Evolutionary conservation across 1,140 invertebrate species (phyloP), one percentile per base, ranked within the genome.

Genomic region (Polypedilum vanderplanki): DNA sequence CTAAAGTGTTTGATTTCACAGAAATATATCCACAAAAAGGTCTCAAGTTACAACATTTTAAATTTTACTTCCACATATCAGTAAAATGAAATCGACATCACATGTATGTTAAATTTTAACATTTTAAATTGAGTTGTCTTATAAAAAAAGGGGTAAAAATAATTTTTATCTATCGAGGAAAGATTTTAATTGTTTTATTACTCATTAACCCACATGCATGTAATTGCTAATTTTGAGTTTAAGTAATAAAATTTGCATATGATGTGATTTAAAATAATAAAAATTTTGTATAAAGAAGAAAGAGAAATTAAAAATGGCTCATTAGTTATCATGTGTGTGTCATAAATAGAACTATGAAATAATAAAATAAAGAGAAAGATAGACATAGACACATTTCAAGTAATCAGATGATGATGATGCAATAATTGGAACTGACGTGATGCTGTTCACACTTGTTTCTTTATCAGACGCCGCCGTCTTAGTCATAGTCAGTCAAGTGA

Each of bases 371-470:
- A n/a, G n/a, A n/a, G n/a, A 12, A 1, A 12, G 12, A 15, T 12
- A 57, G 10, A 15, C 4, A 57, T 15, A 57, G 46, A 4, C 12
- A 57, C 46, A 57, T 57, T 57, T 12, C 9, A 46, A 46, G 15
- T 46, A 15, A 46, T 46, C 24, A 33, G 41, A 57, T 57, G n/a
- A 57, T 57, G 46, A 57, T 57, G 46, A 22, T 70, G 65, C 65
- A 70, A 70, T 70, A 70, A 70, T 70, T 22, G 20, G 7, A 20
- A 70, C 20, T 70, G 65, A 70, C 65, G 65, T 70, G 65, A 70
- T 70, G 65, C 65, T 17, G n/a, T 8, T 46, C 15, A 15, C 41
- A 1, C 9, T 46, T 12, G 9, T n/a, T n/a, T 57, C 10, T 10
- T 70, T 22, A 70, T 70, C 65, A 70, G 65, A 70, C 17, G 10